phyloP scores from a whole-genome alignment of 2,888 invertebrate genomes.

The Athripsodes cinereus region DNA sequence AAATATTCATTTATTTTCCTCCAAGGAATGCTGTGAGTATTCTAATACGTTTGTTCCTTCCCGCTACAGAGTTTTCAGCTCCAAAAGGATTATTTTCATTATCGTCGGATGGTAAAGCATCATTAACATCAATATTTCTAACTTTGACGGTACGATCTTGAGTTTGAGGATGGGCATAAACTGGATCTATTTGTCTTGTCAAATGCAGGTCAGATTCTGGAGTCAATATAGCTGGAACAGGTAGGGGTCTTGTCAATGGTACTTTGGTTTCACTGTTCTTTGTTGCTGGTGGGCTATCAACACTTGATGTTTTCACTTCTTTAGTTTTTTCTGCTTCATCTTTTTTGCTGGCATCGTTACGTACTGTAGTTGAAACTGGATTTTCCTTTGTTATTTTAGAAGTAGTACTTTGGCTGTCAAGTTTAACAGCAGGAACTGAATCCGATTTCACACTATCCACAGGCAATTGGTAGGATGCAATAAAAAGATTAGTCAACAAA shows the following conservation, averaged over 20 bases:
- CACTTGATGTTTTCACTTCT: no score
- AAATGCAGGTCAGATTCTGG: background rate
- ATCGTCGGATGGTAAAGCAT: slow-evolving; percentile 6
- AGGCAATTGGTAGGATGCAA: background rate
- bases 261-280: no score
- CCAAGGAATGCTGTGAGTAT: slow-evolving; percentile 22
- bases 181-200: background rate
- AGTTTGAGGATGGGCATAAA: background rate
- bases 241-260: no score
- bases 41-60: slow-evolving; percentile 16
- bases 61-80: slow-evolving; percentile 10
- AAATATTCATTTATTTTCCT: no score
- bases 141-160: slow-evolving; percentile 6
- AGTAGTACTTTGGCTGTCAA: no score
- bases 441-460: background rate
- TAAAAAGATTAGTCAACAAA: background rate
- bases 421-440: no score
- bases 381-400: no score
- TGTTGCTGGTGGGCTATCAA: no score
- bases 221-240: no score
- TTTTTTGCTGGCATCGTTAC: no score
- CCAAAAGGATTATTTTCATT: slow-evolving; percentile 9
- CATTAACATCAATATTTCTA: slow-evolving; percentile 4
- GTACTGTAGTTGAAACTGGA: no score
- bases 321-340: no score